Base-by-base conservation (phyloP, 2,888 invertebrate species). In the Nomada hirtipes region DNA sequence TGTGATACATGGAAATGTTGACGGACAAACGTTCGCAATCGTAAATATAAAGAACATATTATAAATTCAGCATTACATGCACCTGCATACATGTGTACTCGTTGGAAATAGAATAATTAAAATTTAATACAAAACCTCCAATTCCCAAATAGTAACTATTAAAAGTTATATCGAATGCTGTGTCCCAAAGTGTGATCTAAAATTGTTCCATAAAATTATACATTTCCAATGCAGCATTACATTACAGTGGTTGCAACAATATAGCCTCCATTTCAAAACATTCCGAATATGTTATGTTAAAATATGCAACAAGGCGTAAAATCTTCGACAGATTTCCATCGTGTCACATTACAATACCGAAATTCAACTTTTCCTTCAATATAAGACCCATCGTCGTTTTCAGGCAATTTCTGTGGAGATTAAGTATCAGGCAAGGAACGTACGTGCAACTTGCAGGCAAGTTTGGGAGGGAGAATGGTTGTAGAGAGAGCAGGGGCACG, bases 321-420 rank as follows among this genome's bases (percentile, higher is more conserved):
- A 26, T 64, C 55, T 52, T 20, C 23, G 55, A 63, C 18, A 36
- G 20, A 63, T 72, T 71, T 42, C 36, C 36, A 36, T 23, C 61
- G 53, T 9, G 0, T 20, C 23, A 9, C 11, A 68, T 73, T 50
- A 57, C 59, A 81, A 64, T 76, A 76, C 65, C 63, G 76, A 82
- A 82, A 76, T 79, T 82, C 70, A 86, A 89, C 89, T 89, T 89
- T 89, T 89, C 80, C 85, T 82, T 76, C 75, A 80, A 86, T 85
- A 73, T 77, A 59, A 64, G 81, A 64, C 67, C 29, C 64, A 68
- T 44, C 36, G 75, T 78, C 79, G 67, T 71, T 85, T 79, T 87
- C 86, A 87, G 87, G 87, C 88, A 91, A 91, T 91, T 90, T 90
- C 88, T 88, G 55, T 57, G 81, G 76, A 84, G 85, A 91, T 91